These are phyloP conservation scores for Embiotoca jacksoni DNA, from an alignment of 2,113 vertebrate genomes.

Conservation along the genomic window DNA sequence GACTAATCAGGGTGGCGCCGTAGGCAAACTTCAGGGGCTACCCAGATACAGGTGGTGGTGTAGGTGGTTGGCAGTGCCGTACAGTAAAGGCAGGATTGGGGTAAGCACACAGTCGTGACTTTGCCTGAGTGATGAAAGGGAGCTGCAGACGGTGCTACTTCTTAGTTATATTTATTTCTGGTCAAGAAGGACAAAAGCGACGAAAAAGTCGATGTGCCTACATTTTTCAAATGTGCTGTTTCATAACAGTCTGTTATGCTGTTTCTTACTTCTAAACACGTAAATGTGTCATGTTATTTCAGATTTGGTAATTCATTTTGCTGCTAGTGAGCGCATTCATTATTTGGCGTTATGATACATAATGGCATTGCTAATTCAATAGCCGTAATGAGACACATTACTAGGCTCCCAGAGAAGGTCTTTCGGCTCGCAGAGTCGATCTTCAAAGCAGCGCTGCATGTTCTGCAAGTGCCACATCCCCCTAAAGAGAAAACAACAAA, in stretches of 20 bases:
- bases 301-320: constrained; percentile 1
- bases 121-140: constrained; percentile 8
- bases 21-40: constrained; percentile 39
- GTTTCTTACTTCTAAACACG: not conserved
- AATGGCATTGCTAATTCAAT: constrained; percentile 31
- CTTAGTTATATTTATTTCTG: constrained; percentile 17
- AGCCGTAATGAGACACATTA: constrained; percentile 39
- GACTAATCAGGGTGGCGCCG: constrained; percentile 45
- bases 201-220: not conserved
- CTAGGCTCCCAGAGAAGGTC: constrained; percentile 33
- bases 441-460: constrained; percentile 52
- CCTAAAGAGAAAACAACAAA: constrained; percentile 28
- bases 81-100: constrained; percentile 28
- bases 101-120: constrained; percentile 26
- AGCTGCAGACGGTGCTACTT: constrained; percentile 11
- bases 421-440: constrained; percentile 40
- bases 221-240: constrained; percentile 29
- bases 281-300: not conserved
- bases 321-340: constrained; percentile 1
- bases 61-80: constrained; percentile 34
- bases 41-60: constrained; percentile 53
- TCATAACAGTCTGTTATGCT: not conserved
- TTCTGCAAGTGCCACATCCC: constrained; percentile 34
- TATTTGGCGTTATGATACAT: constrained; percentile 49
- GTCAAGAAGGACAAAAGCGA: constrained; percentile 1